Conservation (phyloP, 2,888 invertebrate species). For the Saturnia japonica region DNA sequence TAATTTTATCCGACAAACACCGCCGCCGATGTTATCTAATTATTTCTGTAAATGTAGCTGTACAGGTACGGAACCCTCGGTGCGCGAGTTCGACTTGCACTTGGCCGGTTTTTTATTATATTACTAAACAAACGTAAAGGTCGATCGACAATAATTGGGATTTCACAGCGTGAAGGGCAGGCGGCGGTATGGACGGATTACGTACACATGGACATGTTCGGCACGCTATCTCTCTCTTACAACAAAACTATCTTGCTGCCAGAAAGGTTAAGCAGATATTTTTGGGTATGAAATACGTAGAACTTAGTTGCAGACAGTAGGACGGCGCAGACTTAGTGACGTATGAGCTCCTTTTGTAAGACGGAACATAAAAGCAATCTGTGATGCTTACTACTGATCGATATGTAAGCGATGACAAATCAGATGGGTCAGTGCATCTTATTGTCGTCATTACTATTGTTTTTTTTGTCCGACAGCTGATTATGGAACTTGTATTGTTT, state of each 20-base stretch:
- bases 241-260: not conserved
- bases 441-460: constrained; percentile 38
- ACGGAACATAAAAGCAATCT: constrained; percentile 48
- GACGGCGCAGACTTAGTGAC: constrained; percentile 67
- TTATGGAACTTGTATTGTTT: constrained; percentile 26
- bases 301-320: constrained; percentile 58
- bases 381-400: constrained; percentile 33
- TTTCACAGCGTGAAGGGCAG: constrained; percentile 48
- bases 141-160: constrained; percentile 28
- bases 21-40: no score
- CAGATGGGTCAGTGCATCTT: constrained; percentile 24
- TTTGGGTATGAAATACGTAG: constrained; percentile 24
- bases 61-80: no score
- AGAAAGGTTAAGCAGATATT: constrained; percentile 21
- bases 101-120: no score
- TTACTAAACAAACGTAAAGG: constrained; percentile 6
- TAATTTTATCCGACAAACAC: no score
- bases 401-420: constrained; percentile 49
- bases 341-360: constrained; percentile 63
- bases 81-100: no score
- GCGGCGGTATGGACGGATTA: constrained; percentile 32
- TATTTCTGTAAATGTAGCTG: no score
- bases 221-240: not conserved
- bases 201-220: constrained; percentile 15
- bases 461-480: constrained; percentile 25